Evolutionary conservation across 1,140 invertebrate genomes (phyloP).

Genomic region (Aradophagus sp.): DNA sequence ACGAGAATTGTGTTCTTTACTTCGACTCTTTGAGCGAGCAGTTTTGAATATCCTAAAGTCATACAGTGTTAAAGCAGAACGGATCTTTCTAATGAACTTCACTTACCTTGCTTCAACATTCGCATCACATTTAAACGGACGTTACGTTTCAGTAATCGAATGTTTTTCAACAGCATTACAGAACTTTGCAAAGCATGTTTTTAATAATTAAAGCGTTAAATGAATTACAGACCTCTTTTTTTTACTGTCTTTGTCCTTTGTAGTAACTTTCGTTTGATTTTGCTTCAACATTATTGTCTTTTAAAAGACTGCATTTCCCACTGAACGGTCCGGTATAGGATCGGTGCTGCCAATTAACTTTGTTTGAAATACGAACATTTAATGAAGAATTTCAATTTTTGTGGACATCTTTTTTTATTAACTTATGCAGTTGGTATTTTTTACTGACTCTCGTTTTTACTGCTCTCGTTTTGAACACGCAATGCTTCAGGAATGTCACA

Average conservation of each 20-base stretch:
- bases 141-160: slow-evolving; percentile 42
- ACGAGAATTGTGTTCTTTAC: slow-evolving; percentile 21
- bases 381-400: neutral
- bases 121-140: slow-evolving; percentile 12
- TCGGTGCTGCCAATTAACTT: slow-evolving; percentile 18
- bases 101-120: slow-evolving; percentile 24
- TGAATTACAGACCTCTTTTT: too few species aligned
- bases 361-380: neutral
- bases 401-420: slow-evolving; percentile 2
- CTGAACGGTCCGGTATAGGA: too few species aligned
- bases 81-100: too few species aligned
- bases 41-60: slow-evolving; percentile 23
- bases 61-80: slow-evolving; percentile 20
- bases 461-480: too few species aligned
- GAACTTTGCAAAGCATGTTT: neutral
- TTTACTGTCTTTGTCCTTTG: too few species aligned
- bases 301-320: slow-evolving; percentile 17
- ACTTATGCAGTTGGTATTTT: too few species aligned
- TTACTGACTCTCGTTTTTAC: too few species aligned
- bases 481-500: too few species aligned
- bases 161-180: neutral
- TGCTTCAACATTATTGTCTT: neutral
- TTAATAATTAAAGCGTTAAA: too few species aligned
- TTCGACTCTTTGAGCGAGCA: slow-evolving; percentile 10
- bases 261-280: neutral